These are phyloP conservation scores for Anguilla rostrata DNA, from an alignment of 2,113 vertebrate species.

Conservation along the genomic window DNA sequence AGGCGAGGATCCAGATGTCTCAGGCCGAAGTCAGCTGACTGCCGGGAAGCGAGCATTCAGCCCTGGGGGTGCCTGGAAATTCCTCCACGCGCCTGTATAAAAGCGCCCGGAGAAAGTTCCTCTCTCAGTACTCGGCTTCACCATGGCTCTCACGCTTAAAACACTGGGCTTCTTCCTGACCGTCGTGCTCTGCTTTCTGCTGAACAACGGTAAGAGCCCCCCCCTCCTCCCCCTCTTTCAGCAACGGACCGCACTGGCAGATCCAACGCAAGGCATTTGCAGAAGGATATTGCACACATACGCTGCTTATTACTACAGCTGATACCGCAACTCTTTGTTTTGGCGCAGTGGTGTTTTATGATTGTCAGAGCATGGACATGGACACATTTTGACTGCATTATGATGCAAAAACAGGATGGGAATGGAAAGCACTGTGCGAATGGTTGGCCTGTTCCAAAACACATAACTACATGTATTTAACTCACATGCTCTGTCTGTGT, in stretches of 20 bases:
- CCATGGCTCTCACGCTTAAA: constrained; percentile 5
- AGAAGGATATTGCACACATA: not conserved
- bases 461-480: not conserved
- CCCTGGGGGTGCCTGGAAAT: not conserved
- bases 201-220: constrained; percentile 12
- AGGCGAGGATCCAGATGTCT: not conserved
- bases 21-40: not conserved
- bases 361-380: not conserved
- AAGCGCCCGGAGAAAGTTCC: not conserved
- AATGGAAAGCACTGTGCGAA: not conserved
- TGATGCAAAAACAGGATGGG: not conserved
- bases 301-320: not conserved
- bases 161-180: not conserved
- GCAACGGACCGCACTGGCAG: not conserved
- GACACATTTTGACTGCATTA: not conserved
- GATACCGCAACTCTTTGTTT: not conserved
- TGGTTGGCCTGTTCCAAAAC: no score
- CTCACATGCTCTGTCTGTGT: not conserved
- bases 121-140: not conserved
- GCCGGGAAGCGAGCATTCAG: not conserved
- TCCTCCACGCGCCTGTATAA: not conserved
- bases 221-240: not conserved
- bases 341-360: not conserved
- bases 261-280: not conserved
- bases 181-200: not conserved